Base-by-base conservation (phyloP, 2,797 vertebrate genomes). In the Gymnopithys bicolor region DNA sequence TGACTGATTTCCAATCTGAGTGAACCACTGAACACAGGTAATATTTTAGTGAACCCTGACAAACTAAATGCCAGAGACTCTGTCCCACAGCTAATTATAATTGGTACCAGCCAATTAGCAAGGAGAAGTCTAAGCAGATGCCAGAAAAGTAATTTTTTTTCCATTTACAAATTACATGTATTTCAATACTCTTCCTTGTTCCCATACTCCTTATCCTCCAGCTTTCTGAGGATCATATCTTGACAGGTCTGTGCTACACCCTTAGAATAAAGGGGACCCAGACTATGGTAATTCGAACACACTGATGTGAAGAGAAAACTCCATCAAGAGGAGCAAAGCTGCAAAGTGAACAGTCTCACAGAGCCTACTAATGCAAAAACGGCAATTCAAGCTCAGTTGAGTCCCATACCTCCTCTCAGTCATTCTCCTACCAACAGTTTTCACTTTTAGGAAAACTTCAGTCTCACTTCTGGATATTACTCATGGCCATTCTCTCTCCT, bases 11-110 rank as follows among this genome's bases (percentile, higher is more conserved):
- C 63, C 39, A 46, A 5, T 56, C 62, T 86, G 43, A 37, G 27
- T 32, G 17, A 90, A 80, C 46, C 39, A 59, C 32, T 75, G 53
- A 43, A 60, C 56, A 37, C 32, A 67, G 52, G 48, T 77, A 58
- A 10, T 81, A 86, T 37, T 86, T 87, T 27, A 79, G 35, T 70
- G 70, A 74, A 46, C 33, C 13, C 32, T 67, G 46, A 70, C 39
- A 96, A 96, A 94, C 63, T 58, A 93, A 87, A 64, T 88, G 71
- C 56, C 93, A 90, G 52, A 90, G 56, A 78, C 25, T 76, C 49
- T 89, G 56, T 66, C 82, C 73, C 70, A 71, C 89, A 90, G 80
- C 64, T 93, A 49, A 87, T 79, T 56, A 53, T 68, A 84, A 89
- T 8, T 75, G 28, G 59, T 73, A 88, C 22, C 37, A 69, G 78